Percentiles rank a stretch among this genome's conserved stretches.
Conservation (phyloP, 2,113 vertebrate species). For the Platysteira castanea region DNA sequence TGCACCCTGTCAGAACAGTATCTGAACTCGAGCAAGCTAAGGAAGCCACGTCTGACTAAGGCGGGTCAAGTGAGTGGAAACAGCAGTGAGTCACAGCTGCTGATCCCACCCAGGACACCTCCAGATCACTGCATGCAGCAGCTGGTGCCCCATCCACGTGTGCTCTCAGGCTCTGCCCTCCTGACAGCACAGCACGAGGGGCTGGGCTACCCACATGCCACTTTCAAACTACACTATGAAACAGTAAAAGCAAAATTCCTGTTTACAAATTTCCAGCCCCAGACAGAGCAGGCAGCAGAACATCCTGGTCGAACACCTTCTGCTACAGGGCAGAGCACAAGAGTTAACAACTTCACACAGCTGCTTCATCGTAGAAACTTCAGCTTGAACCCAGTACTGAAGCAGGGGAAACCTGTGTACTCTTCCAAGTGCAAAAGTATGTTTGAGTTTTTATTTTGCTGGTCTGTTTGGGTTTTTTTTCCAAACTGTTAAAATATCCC, state of each 20-base stretch:
- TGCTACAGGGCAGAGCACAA: neutral
- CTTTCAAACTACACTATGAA: neutral
- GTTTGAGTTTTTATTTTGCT: neutral
- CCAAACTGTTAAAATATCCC: neutral
- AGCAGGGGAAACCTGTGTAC: neutral
- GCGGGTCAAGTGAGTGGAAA: neutral
- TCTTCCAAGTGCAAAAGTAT: neutral
- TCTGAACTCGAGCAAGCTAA: neutral
- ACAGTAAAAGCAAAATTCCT: neutral
- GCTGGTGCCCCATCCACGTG: accelerated
- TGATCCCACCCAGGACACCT: neutral
- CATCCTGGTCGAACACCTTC: neutral
- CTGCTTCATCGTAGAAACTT: neutral
- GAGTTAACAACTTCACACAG: accelerated
- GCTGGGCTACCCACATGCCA: neutral
- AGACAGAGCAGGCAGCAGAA: neutral
- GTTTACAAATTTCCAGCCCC: neutral
- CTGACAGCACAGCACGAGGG: neutral
- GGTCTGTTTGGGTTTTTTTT: too few relatives aligned
- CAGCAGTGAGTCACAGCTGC: neutral
- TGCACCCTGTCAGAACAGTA: accelerated
- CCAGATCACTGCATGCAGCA: neutral
- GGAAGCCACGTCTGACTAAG: neutral
- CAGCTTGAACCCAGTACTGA: neutral
- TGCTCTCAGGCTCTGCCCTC: neutral